These are phyloP conservation scores for Oxystoma pomonae DNA, from an alignment of 2,888 invertebrate species.

Conservation along the genomic window DNA sequence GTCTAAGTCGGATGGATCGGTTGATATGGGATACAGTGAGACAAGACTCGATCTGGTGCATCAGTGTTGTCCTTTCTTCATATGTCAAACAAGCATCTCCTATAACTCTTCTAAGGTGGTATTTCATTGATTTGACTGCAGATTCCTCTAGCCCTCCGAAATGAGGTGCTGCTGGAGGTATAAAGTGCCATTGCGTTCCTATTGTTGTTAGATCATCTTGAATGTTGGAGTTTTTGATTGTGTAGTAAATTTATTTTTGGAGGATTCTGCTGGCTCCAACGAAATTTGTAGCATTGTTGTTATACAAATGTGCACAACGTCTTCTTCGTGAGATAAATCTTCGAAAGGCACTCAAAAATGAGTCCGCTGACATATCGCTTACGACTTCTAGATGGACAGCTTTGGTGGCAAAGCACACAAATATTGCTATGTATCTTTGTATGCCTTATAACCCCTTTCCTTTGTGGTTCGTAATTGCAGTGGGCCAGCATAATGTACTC, in stretches of 20 bases:
- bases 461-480: not conserved
- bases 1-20: too few species aligned
- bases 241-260: too few species aligned
- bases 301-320: too few species aligned
- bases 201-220: not conserved
- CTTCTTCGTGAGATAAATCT: slow-evolving; percentile 28
- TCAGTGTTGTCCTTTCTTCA: not conserved
- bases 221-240: too few species aligned
- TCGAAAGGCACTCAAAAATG: slow-evolving; percentile 28
- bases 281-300: slow-evolving; percentile 32
- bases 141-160: too few species aligned
- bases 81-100: not conserved
- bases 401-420: slow-evolving; percentile 6
- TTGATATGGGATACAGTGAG: too few species aligned
- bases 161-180: too few species aligned
- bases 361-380: slow-evolving; percentile 22
- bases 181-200: not conserved
- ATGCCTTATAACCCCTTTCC: not conserved
- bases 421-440: too few species aligned
- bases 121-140: not conserved
- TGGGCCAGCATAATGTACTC: not conserved
- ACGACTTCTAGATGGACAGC: slow-evolving; percentile 29
- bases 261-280: not conserved
- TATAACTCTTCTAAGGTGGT: not conserved
- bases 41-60: too few species aligned